Base-by-base conservation (phyloP, 2,797 vertebrate species). In the Anguilla pacifica region DNA sequence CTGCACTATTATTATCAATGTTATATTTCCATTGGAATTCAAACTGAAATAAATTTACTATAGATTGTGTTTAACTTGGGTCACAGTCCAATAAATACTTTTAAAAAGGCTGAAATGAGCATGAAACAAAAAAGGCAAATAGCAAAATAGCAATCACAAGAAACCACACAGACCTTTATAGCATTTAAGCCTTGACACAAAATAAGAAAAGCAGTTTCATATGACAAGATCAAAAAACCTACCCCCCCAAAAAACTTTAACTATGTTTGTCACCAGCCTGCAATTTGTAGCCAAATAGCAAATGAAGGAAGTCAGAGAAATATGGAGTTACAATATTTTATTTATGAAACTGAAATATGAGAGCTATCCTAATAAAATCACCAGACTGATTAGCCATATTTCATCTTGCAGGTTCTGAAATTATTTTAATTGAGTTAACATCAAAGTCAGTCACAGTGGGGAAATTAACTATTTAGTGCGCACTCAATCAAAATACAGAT, bases 271-370 rank as follows among this genome's bases (percentile, higher is more conserved):
- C 96, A 96, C 94, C 94, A 94, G 93, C 90, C 91, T 91, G 90
- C 88, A 94, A 91, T 93, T 94, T 95, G 94, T 93, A 94, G 91
- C 92, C 92, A 89, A 43, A 91, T 90, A 93, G 93, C 91, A 95
- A 96, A 96, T 95, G 94, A 94, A 94, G 94, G 92, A 93, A 94
- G 95, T 95, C 95, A 93, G 92, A 94, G 93, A 96, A 96, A 96
- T 96, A 96, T 96, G 95, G 94, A 93, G 95, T 96, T 95, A 94
- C 95, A 94, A 94, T 95, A 95, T 95, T 93, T 96, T 96, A 96
- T 96, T 96, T 96, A 96, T 96, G 96, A 96, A 82, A 93, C 93
- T 93, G 95, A 95, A 96, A 96, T 95, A 94, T 93, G 92, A 96
- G 93, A 94, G 92, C 91, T 90, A 89, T 92, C 93, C 70, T 93